These are phyloP conservation scores for Onthophagus taurus DNA, from an alignment of 1,140 invertebrate genomes.

Conservation along the genomic window DNA sequence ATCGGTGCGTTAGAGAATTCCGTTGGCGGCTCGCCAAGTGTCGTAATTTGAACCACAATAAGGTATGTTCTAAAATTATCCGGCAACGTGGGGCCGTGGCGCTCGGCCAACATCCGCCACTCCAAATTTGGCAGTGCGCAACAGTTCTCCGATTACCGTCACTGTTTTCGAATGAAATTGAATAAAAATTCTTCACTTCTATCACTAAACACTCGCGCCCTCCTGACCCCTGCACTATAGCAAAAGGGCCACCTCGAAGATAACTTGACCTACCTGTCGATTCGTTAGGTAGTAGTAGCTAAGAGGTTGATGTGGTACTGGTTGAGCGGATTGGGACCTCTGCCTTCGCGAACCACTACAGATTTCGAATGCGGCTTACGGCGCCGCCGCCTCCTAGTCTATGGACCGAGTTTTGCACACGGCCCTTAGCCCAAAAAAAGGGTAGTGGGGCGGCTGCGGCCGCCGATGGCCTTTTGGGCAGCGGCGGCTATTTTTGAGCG, in stretches of 20 bases:
- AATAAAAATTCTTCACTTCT: neutral
- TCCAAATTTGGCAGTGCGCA: constrained; percentile 13
- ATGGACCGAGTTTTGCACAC: constrained; percentile 37
- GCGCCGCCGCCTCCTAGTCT: constrained; percentile 31
- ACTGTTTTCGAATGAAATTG: too few relatives aligned
- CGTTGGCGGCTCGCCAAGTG: too few relatives aligned
- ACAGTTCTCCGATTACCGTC: too few relatives aligned
- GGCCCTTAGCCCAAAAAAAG: constrained; percentile 22
- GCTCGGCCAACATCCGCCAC: constrained; percentile 15
- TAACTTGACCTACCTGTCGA: constrained; percentile 33
- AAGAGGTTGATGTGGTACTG: constrained; percentile 25
- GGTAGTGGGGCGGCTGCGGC: constrained; percentile 23
- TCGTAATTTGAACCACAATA: constrained; percentile 22
- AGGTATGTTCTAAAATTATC: constrained; percentile 22
- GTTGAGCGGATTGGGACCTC: constrained; percentile 29
- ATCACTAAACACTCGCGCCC: neutral
- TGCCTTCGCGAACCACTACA: constrained; percentile 38
- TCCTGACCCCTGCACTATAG: too few relatives aligned
- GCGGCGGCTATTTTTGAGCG: constrained; percentile 30
- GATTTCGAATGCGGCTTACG: constrained; percentile 34
- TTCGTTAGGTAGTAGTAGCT: constrained; percentile 37
- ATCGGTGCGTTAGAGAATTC: too few relatives aligned
- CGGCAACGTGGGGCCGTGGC: constrained; percentile 16
- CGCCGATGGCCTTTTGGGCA: constrained; percentile 30
- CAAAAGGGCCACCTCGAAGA: too few relatives aligned